phyloP scores from a whole-genome alignment of 2,888 invertebrate genomes.

The Cosmia pyralina region DNA sequence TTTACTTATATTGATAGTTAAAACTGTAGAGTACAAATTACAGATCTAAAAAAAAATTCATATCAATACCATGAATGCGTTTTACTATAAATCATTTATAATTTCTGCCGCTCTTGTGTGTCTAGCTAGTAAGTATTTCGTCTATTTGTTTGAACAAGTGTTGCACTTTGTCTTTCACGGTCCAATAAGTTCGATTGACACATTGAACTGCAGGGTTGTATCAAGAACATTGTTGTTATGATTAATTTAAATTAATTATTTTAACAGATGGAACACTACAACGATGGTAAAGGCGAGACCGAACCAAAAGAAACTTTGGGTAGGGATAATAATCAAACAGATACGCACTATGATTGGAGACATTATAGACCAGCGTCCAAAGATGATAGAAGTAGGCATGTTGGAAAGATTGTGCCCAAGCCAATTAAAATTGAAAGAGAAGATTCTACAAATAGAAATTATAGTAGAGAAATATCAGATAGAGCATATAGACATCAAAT shows the following conservation, averaged over 20 bases:
- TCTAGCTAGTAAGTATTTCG: background rate
- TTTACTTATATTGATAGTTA: background rate
- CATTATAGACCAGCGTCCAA: constrained; percentile 4
- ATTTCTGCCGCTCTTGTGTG: constrained; percentile 1
- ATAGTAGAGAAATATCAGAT: constrained; percentile 25
- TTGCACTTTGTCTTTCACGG: constrained; percentile 10
- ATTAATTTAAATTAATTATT: constrained; percentile 16
- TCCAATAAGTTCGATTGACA: constrained; percentile 3
- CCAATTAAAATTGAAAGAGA: constrained; percentile 41
- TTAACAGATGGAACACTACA: constrained; percentile 69
- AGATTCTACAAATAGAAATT: constrained; percentile 13
- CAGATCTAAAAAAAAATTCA: background rate
- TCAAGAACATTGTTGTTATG: constrained; percentile 9
- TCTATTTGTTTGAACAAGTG: constrained; percentile 43
- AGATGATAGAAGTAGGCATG: constrained; percentile 28
- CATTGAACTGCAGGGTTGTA: constrained; percentile 13
- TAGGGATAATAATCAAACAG: constrained; percentile 7
- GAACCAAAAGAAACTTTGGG: constrained; percentile 12
- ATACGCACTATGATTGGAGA: constrained; percentile 1
- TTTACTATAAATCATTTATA: background rate
- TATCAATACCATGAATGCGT: background rate
- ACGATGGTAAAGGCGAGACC: constrained; percentile 38
- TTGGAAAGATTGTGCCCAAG: constrained; percentile 27
- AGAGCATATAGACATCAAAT: constrained; percentile 19
- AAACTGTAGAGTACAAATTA: background rate